Evolutionary conservation across 1,140 invertebrate genomes (phyloP).

Genomic region (Seison nebaliae): DNA sequence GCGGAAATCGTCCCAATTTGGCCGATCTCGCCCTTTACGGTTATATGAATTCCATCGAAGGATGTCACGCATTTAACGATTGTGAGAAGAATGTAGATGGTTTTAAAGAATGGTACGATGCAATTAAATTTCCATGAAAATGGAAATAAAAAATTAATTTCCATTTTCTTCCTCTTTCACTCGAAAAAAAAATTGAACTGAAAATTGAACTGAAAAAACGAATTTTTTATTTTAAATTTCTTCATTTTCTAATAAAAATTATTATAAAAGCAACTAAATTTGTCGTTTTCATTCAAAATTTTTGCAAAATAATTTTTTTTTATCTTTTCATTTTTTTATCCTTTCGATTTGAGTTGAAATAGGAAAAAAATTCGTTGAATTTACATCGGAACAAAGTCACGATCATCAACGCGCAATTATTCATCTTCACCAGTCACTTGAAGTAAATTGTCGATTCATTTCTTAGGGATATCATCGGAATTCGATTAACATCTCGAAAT

Average conservation of each 20-base stretch:
- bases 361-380: no score
- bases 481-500: no score
- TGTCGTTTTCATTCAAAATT: no score
- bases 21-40: conserved; percentile 78
- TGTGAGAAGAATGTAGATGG: conserved; percentile 39
- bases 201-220: conserved; percentile 1
- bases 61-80: conserved; percentile 66
- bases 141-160: conserved; percentile 8
- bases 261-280: no score
- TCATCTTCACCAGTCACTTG: no score
- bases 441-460: no score
- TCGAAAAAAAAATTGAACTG: not conserved
- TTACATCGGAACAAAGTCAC: no score
- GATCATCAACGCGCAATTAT: no score
- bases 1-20: conserved; percentile 55
- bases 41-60: conserved; percentile 70
- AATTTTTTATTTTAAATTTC: conserved; percentile 5
- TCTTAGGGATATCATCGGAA: no score
- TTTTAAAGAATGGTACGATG: conserved; percentile 30
- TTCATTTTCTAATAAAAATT: conserved; percentile 5
- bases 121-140: conserved; percentile 20
- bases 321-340: no score
- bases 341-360: no score
- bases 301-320: no score
- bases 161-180: not conserved